These are phyloP conservation scores for Leptinotarsa peninsularis DNA, from an alignment of 2,888 invertebrate genomes.

Conservation along the genomic window DNA sequence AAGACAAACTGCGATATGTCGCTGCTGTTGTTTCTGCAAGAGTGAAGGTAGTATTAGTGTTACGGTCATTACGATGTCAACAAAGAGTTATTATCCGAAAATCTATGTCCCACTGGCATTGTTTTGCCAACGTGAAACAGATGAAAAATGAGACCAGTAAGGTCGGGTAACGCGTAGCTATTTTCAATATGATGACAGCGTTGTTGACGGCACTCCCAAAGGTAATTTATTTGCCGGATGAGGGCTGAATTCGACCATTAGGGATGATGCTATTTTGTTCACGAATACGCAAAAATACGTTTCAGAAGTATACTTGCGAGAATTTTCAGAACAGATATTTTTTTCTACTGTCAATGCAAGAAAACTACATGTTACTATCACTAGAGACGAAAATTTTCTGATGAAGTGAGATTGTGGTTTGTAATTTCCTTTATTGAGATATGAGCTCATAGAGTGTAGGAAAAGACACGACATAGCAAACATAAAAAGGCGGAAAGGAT, in stretches of 20 bases:
- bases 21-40: background rate
- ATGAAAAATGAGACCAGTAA: conserved; percentile 40
- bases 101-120: conserved; percentile 31
- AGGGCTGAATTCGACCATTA: background rate
- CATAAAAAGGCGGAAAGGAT: too few relatives aligned
- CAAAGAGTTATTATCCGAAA: conserved; percentile 16
- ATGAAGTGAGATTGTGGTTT: too few relatives aligned
- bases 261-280: background rate
- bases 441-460: too few relatives aligned
- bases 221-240: conserved; percentile 28
- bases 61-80: conserved; percentile 9
- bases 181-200: conserved; percentile 33
- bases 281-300: background rate
- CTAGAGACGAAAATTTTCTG: too few relatives aligned
- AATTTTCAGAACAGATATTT: too few relatives aligned
- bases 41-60: conserved; percentile 1
- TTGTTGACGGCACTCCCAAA: conserved; percentile 30
- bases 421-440: too few relatives aligned
- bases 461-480: too few relatives aligned
- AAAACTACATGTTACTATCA: too few relatives aligned
- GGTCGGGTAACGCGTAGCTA: conserved; percentile 35
- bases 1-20: background rate
- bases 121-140: conserved; percentile 34
- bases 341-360: too few relatives aligned
- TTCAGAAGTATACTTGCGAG: background rate